These are phyloP conservation scores for Triplophysa bombifrons DNA, from an alignment of 2,797 vertebrate species.

Conservation along the genomic window DNA sequence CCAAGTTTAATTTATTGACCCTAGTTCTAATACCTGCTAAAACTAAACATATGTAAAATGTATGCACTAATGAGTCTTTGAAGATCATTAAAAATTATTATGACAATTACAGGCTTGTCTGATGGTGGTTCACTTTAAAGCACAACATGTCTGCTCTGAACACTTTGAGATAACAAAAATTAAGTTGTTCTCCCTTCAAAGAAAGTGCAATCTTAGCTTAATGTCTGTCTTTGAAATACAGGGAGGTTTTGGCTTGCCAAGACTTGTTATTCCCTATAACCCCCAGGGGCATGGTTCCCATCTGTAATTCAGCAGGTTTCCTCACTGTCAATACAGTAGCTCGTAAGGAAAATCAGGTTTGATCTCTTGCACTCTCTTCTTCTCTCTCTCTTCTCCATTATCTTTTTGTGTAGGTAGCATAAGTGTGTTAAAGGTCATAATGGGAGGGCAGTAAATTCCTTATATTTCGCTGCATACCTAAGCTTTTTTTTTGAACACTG, in stretches of 20 bases:
- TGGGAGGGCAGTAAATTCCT: constrained; percentile 47
- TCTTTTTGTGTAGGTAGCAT: constrained; percentile 40
- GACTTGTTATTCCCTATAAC: constrained; percentile 54
- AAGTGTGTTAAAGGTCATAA: constrained; percentile 49
- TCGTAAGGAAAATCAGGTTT: constrained; percentile 44
- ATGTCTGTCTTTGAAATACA: constrained; percentile 58
- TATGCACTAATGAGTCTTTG: not conserved
- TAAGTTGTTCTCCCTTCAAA: constrained; percentile 35
- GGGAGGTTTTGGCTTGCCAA: constrained; percentile 65
- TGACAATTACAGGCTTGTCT: not conserved
- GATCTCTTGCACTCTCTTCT: not conserved
- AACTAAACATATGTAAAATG: not conserved
- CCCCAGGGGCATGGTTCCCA: not conserved
- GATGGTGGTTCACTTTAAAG: not conserved
- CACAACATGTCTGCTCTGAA: constrained; percentile 16
- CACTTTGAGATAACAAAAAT: constrained; percentile 49
- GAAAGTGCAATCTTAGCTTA: constrained; percentile 52
- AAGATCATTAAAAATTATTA: not conserved
- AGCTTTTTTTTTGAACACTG: not conserved
- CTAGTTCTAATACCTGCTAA: not conserved
- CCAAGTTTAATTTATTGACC: not conserved
- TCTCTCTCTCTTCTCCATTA: not conserved
- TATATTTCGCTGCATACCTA: constrained; percentile 19
- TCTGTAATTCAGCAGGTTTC: constrained; percentile 47
- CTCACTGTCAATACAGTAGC: constrained; percentile 36